Evolutionary conservation across 1,140 invertebrate species (phyloP), one percentile per base, ranked within the genome.

Genomic region (Zaprionus nigranus): DNA sequence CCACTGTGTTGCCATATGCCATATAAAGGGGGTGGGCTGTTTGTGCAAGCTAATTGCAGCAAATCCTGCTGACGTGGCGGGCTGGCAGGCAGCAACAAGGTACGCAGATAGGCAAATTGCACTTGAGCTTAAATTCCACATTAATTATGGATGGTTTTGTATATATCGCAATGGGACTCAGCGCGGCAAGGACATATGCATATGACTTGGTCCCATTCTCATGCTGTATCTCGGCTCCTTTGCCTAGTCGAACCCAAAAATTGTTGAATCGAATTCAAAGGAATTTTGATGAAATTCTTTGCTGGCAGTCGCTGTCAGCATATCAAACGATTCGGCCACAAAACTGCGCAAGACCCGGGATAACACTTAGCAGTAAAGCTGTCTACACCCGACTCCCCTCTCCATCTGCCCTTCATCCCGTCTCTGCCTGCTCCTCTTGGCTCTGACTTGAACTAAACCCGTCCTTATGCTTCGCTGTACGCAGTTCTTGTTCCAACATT

Each of bases 281-380:
- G 80, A 82, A 82, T 82, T 82, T 82, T 77, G 70, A 82, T 82
- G 67, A 82, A 82, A 82, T 82, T 82, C 80, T 59, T 65, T 17
- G 54, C 22, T 11, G 58, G 38, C 61, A 51, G 28, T 24, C 28
- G 69, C 38, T 46, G 61, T 49, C 69, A 58, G 40, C 62, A 72
- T 46, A 72, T 66, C 38, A 57, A 71, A 57, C 65, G 65, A 22
- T 51, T 61, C 24, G 49, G 46, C 53, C 53, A 65, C 54, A 72
- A 59, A 30, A 51, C 40, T 65, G 69, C 54, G 67, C 67, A 69
- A 30, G 22, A 43, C 59, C 15, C n/a, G 9, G 38, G 36, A 15
- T 43, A 46, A 26, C 36, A 24, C 15, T 34, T 22, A 20, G 60
- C 26, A 64, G 15, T 64, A 13, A 36, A 63, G n/a, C 26, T 51